phyloP scores from a whole-genome alignment of 2,888 invertebrate species.

The Noctua fimbriata region DNA sequence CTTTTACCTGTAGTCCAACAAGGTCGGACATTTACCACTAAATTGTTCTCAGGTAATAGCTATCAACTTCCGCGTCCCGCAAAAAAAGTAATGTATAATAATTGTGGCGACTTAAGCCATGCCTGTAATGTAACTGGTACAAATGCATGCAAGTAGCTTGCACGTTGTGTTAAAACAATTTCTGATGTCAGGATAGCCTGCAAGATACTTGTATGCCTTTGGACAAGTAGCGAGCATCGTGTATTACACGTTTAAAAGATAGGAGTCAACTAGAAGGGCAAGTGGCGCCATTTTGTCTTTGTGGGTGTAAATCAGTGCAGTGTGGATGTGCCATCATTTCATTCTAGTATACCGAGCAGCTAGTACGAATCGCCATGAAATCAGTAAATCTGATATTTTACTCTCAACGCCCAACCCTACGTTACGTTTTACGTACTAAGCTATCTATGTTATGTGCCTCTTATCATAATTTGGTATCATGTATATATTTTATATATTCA shows the following conservation, averaged over 20 bases:
- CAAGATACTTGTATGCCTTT: not conserved
- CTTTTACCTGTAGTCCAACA: conserved; percentile 43
- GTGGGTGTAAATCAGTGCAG: conserved; percentile 51
- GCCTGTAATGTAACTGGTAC: not conserved
- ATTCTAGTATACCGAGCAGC: conserved; percentile 15
- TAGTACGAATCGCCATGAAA: conserved; percentile 31
- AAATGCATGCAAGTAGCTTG: not conserved
- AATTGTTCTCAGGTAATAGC: conserved; percentile 45
- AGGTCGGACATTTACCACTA: conserved; percentile 54
- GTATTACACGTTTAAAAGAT: conserved; percentile 6
- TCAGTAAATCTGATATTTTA: conserved; percentile 38
- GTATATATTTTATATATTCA: conserved; percentile 69
- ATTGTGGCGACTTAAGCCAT: conserved; percentile 19
- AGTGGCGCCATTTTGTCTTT: conserved; percentile 4
- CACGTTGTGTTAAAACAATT: not conserved
- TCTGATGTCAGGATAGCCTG: not conserved
- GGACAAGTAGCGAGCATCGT: not conserved
- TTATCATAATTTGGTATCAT: conserved; percentile 65
- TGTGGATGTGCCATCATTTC: conserved; percentile 18
- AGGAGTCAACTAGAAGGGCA: conserved; percentile 12
- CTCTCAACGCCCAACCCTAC: conserved; percentile 41
- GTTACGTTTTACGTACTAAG: conserved; percentile 67
- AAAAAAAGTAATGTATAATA: conserved; percentile 56
- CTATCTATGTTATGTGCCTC: conserved; percentile 65
- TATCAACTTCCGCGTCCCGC: conserved; percentile 54